Conservation (phyloP, 2,797 vertebrate species). For the Vipera latastei region DNA sequence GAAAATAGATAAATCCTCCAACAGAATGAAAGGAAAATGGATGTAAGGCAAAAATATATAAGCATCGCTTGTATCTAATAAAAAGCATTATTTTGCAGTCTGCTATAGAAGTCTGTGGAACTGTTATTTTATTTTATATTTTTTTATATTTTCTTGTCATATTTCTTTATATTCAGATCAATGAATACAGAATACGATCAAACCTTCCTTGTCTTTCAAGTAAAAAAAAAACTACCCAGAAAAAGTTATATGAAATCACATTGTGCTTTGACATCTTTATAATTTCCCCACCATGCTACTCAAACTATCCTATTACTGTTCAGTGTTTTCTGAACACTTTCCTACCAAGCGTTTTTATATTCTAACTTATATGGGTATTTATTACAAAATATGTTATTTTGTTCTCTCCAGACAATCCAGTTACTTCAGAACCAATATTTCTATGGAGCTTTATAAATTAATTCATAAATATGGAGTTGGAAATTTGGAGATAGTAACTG, state of each 20-base stretch:
- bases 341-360: not conserved
- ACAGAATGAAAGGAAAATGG: too few relatives aligned
- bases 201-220: not conserved
- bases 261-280: not conserved
- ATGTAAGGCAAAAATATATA: too few relatives aligned
- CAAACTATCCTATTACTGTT: not conserved
- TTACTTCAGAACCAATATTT: not conserved
- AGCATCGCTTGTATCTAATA: too few relatives aligned
- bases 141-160: not conserved
- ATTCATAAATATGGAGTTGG: not conserved
- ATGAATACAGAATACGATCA: constrained; percentile 29
- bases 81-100: too few relatives aligned
- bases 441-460: not conserved
- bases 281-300: not conserved
- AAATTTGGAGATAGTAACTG: not conserved
- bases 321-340: constrained; percentile 6
- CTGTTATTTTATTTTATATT: too few relatives aligned
- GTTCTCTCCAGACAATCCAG: not conserved
- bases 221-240: not conserved
- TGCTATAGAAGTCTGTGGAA: too few relatives aligned
- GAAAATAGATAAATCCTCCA: too few relatives aligned
- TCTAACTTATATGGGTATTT: not conserved
- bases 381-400: constrained; percentile 5
- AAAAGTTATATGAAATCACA: not conserved
- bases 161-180: constrained; percentile 15